Evolutionary conservation across 2,888 invertebrate species (phyloP).

Genomic region (Stratiomys singularior): DNA sequence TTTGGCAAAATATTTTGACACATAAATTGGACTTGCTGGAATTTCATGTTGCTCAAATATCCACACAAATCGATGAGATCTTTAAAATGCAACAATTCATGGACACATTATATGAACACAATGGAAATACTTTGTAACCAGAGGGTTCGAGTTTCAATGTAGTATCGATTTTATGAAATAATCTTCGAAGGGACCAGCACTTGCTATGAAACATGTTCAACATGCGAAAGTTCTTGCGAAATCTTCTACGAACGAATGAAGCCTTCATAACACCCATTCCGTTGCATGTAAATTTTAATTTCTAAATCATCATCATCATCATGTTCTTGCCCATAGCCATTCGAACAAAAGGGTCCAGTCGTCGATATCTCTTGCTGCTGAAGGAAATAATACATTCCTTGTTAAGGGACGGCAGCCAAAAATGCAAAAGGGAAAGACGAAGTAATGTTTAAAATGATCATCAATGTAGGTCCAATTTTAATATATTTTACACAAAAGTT

Average conservation of each 20-base stretch:
- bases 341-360: constrained; percentile 12
- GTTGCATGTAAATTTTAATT: constrained; percentile 29
- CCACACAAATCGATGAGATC: constrained; percentile 11
- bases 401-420: neutral
- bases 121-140: constrained; percentile 17
- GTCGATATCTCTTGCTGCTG: neutral
- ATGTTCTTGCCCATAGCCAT: constrained; percentile 9
- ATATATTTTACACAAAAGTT: constrained; percentile 36
- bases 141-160: neutral
- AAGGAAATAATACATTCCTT: neutral
- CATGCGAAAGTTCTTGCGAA: neutral
- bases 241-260: neutral
- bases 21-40: constrained; percentile 29
- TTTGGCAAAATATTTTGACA: constrained; percentile 39
- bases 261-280: neutral
- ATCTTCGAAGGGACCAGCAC: neutral
- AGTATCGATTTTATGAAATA: neutral
- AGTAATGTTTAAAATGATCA: constrained; percentile 23
- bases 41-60: neutral
- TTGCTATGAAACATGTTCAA: neutral
- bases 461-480: constrained; percentile 29
- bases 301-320: constrained; percentile 2
- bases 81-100: neutral
- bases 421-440: neutral
- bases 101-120: neutral